phyloP scores from a whole-genome alignment of 2,113 vertebrate species.

The Neoarius graeffei region DNA sequence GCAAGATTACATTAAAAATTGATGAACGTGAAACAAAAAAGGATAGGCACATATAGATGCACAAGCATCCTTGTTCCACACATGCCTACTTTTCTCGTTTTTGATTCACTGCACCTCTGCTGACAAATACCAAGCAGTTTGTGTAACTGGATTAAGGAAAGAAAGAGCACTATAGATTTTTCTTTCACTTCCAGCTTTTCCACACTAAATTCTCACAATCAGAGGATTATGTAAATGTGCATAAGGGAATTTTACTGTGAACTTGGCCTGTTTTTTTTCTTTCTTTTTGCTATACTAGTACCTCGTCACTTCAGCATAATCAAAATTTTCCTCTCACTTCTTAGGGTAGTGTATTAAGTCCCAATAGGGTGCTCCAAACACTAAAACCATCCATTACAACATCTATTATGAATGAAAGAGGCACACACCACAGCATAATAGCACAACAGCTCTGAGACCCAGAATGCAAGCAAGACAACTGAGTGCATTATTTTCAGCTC shows the following conservation, averaged over 20 bases:
- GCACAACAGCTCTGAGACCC: background rate
- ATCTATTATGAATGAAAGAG: conserved; percentile 49
- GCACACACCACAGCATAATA: conserved; percentile 13
- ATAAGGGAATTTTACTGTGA: background rate
- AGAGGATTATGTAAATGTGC: background rate
- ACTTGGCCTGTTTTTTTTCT: background rate
- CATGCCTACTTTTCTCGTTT: background rate
- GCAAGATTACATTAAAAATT: conserved; percentile 1
- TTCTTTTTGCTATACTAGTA: background rate
- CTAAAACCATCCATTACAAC: conserved; percentile 40
- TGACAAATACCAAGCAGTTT: conserved; percentile 1
- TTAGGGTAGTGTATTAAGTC: conserved; percentile 24
- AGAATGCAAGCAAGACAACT: conserved; percentile 9
- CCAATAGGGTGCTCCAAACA: conserved; percentile 30
- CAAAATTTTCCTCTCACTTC: conserved; percentile 23
- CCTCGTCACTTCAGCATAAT: conserved; percentile 33
- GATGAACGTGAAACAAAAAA: background rate
- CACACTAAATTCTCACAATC: background rate
- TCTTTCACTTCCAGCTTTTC: background rate
- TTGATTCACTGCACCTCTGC: conserved; percentile 13
- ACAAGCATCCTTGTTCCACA: background rate
- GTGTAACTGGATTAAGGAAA: conserved; percentile 6
- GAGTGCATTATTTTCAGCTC: background rate
- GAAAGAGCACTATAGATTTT: background rate
- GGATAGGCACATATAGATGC: background rate